These are phyloP conservation scores for Anguilla japonica DNA, from an alignment of 2,113 vertebrate species.

Conservation along the genomic window DNA sequence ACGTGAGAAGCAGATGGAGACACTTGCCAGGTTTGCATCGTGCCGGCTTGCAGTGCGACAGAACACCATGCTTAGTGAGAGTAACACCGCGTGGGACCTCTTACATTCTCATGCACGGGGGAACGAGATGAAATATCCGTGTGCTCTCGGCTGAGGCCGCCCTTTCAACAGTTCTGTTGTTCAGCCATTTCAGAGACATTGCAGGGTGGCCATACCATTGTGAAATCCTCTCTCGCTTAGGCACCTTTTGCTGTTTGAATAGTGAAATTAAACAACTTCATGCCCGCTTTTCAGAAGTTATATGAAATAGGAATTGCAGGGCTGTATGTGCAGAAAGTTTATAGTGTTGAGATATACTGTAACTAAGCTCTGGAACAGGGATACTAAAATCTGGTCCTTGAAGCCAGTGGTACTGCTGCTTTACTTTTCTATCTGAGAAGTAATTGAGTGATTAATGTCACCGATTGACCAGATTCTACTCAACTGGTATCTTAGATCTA, in stretches of 20 bases:
- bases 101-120: background rate
- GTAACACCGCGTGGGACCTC: background rate
- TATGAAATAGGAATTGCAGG: background rate
- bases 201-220: background rate
- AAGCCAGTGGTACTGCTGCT: too few species aligned
- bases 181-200: background rate
- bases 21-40: background rate
- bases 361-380: too few species aligned
- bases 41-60: background rate
- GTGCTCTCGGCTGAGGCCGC: background rate
- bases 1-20: background rate
- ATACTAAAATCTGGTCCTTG: too few species aligned
- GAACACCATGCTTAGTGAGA: background rate
- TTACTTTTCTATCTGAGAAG: too few species aligned
- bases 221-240: background rate
- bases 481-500: too few species aligned
- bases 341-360: too few species aligned
- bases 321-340: background rate
- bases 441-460: too few species aligned
- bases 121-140: constrained; percentile 1
- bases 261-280: constrained; percentile 1
- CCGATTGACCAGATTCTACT: too few species aligned
- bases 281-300: background rate
- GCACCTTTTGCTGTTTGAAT: background rate
- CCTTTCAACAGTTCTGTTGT: background rate